Base-by-base conservation (phyloP, 2,888 invertebrate species). In the Spodoptera picta region DNA sequence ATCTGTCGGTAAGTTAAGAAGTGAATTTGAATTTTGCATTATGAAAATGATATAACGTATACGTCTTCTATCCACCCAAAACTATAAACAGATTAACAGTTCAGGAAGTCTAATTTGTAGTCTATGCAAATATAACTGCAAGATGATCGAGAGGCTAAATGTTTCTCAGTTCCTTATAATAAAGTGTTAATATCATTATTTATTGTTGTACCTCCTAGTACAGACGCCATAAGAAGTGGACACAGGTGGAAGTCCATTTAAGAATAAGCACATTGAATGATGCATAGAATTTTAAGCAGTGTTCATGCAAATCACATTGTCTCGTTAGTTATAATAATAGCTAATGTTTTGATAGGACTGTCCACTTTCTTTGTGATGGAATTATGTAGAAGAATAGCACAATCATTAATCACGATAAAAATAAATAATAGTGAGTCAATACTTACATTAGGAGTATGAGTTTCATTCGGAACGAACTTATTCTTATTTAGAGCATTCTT, bases 391-490 rank as follows among this genome's bases (percentile, higher is more conserved):
- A 27, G 12, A 19, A 41, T 5, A 19, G 36, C 36, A 42, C 45
- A 44, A 42, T 45, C 24, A 5, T 19, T 4, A 23, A 44, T 10
- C 4, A 31, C 31, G 6, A 12, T 31, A 9, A 12, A 27, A 23
- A 27, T 10, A n/a, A 14, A 2, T 11, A 36, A 41, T 19, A 23
- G n/a, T 1, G 9, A 44, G 14, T 52, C 0, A 5, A n/a, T 67
- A 93, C 96, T 95, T 92, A 96, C 96, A 90, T 96, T 96, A 54
- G 96, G 96, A 60, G 96, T 96, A 72, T 96, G 95, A 73, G 96
- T 96, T 87, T 97, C 97, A 52, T 96, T 95, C 27, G 80, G 77
- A 59, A 96, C 93, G 65, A 92, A 88, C 69, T 91, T 95, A 80
- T 96, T 95, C 87, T 95, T 96, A 87, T 92, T 95, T n/a, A 93